phyloP scores from a whole-genome alignment of 2,888 invertebrate genomes.

The Molanna angustata region DNA sequence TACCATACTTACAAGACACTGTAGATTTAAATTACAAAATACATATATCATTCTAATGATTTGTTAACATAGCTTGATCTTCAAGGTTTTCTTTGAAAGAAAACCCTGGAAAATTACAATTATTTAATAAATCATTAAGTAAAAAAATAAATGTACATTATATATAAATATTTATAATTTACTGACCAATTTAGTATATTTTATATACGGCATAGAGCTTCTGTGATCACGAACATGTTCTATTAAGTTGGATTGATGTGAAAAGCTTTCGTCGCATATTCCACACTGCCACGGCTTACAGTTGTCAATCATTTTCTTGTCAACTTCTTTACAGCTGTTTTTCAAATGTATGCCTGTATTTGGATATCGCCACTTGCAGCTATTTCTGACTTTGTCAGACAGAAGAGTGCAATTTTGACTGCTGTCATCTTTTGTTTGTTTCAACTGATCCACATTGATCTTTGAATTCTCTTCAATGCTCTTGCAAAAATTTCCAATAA shows the following conservation, averaged over 20 bases:
- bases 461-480: not conserved
- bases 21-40: too few relatives aligned
- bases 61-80: too few relatives aligned
- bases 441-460: conserved; percentile 1
- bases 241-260: conserved; percentile 17
- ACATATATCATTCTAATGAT: too few relatives aligned
- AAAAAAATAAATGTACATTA: not conserved
- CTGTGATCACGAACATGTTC: conserved; percentile 26
- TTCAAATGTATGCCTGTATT: conserved; percentile 25
- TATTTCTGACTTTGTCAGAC: conserved; percentile 1
- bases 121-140: not conserved
- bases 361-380: conserved; percentile 28
- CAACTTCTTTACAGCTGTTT: conserved; percentile 28
- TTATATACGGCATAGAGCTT: conserved; percentile 15
- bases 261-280: conserved; percentile 26
- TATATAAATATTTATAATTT: not conserved
- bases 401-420: not conserved
- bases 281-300: conserved; percentile 31
- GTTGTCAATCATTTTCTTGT: conserved; percentile 19
- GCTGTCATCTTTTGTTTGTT: conserved; percentile 4
- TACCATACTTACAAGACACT: too few relatives aligned
- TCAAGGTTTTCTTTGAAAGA: too few relatives aligned
- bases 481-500: not conserved
- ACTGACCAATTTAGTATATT: conserved; percentile 31
- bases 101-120: too few relatives aligned